Conservation (phyloP, 1,140 invertebrate species). For the Heliothis virescens region DNA sequence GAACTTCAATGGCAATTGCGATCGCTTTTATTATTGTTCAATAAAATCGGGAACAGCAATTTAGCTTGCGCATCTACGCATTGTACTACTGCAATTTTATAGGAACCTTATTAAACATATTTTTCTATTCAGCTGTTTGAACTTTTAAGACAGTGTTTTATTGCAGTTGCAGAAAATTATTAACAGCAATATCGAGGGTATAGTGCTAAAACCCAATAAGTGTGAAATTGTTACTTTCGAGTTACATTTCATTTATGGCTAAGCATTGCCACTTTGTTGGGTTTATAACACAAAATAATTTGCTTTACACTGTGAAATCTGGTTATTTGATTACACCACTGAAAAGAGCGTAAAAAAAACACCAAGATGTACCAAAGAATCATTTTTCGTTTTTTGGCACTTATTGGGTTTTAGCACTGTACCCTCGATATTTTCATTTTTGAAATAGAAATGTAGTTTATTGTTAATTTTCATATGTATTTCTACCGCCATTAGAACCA, state of each 20-base stretch:
- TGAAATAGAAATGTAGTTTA: conserved; percentile 20
- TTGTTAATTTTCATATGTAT: conserved; percentile 4
- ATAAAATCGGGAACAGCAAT: conserved; percentile 33
- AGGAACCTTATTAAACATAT: background rate
- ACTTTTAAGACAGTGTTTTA: background rate
- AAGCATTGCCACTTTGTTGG: no score
- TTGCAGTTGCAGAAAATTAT: background rate
- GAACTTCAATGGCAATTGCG: conserved; percentile 40
- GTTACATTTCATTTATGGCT: no score
- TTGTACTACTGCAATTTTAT: conserved; percentile 13
- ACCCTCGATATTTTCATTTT: background rate
- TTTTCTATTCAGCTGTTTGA: background rate
- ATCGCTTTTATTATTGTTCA: conserved; percentile 43
- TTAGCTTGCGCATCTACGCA: conserved; percentile 7
- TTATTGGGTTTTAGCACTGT: no score
- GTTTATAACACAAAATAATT: no score
- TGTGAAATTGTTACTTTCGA: no score
- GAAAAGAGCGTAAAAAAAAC: no score
- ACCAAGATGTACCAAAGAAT: no score
- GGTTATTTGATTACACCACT: no score
- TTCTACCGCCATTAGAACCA: conserved; percentile 18
- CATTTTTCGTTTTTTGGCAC: no score
- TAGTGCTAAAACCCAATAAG: no score
- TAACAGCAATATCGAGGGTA: no score
- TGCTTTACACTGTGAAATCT: no score